Percentiles rank a stretch among this genome's conserved stretches.
These are phyloP conservation scores for Propithecus coquereli DNA, from an alignment of 2,113 vertebrate genomes.

Conservation along the genomic window DNA sequence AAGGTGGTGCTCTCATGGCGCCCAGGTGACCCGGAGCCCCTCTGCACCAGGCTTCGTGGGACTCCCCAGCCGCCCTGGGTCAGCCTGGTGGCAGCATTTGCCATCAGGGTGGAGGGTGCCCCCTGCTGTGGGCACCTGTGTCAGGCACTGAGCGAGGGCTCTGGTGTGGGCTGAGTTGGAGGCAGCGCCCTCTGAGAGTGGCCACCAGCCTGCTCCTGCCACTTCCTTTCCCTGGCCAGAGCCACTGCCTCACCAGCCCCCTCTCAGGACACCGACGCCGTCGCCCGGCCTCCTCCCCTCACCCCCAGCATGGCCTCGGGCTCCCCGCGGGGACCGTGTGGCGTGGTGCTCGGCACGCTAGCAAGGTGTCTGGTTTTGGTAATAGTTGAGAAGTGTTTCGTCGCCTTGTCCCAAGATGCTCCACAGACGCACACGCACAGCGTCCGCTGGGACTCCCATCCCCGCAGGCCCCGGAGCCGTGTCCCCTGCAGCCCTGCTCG, in stretches of 20 bases:
- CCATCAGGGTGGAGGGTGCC: rapidly evolving
- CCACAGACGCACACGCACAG: too few species aligned
- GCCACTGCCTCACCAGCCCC: too few species aligned
- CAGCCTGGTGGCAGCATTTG: neutral
- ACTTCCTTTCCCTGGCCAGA: neutral
- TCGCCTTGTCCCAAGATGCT: neutral
- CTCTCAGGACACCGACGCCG: neutral
- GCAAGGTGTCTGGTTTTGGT: neutral
- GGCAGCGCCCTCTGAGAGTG: neutral
- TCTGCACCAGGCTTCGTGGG: neutral
- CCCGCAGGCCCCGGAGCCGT: neutral
- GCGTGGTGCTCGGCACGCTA: rapidly evolving
- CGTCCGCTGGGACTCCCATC: neutral
- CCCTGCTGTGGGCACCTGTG: too few species aligned
- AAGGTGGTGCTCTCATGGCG: rapidly evolving
- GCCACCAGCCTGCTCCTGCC: too few species aligned
- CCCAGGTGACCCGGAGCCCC: rapidly evolving
- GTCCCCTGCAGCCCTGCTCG: neutral
- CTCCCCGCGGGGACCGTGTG: neutral
- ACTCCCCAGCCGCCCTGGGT: neutral
- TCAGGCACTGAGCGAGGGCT: too few species aligned
- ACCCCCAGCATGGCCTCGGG: rapidly evolving
- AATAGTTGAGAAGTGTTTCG: neutral
- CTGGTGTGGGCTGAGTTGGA: rapidly evolving
- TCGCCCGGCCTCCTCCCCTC: too few species aligned